Conservation (phyloP, 2,888 invertebrate species). For the Andrena chrysosceles region DNA sequence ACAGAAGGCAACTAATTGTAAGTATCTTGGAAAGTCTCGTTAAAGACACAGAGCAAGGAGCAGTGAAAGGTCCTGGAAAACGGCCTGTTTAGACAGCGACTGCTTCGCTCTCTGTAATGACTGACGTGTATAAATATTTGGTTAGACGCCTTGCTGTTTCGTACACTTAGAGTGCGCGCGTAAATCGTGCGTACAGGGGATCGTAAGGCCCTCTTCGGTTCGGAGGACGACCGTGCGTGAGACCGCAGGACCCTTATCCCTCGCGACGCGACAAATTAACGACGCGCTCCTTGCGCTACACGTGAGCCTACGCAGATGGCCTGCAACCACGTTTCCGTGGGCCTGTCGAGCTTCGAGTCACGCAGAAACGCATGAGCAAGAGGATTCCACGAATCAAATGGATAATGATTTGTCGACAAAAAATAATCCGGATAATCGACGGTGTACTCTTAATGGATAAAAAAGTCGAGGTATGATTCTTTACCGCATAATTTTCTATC, state of each 20-base stretch:
- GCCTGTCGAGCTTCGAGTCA: not conserved
- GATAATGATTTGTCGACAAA: too few species aligned
- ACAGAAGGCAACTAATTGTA: slow-evolving; percentile 62
- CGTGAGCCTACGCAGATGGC: slow-evolving; percentile 44
- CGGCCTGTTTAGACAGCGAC: slow-evolving; percentile 78
- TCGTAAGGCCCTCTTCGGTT: slow-evolving; percentile 1
- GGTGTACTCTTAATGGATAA: not conserved
- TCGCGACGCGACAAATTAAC: slow-evolving; percentile 57
- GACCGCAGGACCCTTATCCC: slow-evolving; percentile 45
- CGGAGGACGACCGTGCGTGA: slow-evolving; percentile 22
- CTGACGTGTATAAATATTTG: slow-evolving; percentile 80
- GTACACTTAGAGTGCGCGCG: slow-evolving; percentile 51
- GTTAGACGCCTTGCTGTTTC: slow-evolving; percentile 76
- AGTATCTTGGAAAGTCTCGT: slow-evolving; percentile 64
- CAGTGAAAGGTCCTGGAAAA: slow-evolving; percentile 70
- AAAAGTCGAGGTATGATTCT: not conserved
- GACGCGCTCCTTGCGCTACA: slow-evolving; percentile 41
- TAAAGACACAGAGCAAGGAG: slow-evolving; percentile 61
- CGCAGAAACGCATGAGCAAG: too few species aligned
- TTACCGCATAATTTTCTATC: slow-evolving; percentile 3
- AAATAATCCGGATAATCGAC: too few species aligned
- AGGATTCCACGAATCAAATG: too few species aligned
- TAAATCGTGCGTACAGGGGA: slow-evolving; percentile 44
- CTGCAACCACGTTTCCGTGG: not conserved
- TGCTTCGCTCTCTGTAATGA: slow-evolving; percentile 74